phyloP scores from a whole-genome alignment of 2,888 invertebrate species.

The Lasioglossum oenotherae region DNA sequence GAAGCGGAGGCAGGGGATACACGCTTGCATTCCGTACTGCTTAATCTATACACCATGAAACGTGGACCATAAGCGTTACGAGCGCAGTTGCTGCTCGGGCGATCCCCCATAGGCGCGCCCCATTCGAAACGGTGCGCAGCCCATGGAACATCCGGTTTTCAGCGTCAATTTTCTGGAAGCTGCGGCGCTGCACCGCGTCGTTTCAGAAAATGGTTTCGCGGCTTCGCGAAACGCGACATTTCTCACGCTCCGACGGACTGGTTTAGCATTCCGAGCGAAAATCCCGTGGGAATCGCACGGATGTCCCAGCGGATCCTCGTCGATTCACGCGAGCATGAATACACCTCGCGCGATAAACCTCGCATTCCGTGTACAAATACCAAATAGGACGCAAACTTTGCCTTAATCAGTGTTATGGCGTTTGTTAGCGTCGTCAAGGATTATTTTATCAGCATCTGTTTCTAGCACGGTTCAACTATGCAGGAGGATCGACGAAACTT shows the following conservation, averaged over 20 bases:
- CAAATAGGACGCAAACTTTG: not conserved
- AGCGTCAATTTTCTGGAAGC: conserved; percentile 17
- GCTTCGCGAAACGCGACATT: conserved; percentile 3
- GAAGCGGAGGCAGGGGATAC: not conserved
- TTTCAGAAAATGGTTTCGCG: not conserved
- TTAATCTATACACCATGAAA: conserved; percentile 11
- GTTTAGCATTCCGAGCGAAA: conserved; percentile 7
- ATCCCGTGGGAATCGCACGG: not conserved
- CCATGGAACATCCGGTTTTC: not conserved
- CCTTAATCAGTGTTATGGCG: not conserved
- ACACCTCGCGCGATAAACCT: not conserved
- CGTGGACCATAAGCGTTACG: conserved; percentile 1
- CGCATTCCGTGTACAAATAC: not conserved
- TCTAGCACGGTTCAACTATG: not conserved
- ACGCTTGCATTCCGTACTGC: not conserved
- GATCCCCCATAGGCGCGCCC: not conserved
- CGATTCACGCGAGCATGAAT: conserved; percentile 21
- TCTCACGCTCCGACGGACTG: conserved; percentile 17
- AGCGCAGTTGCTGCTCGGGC: not conserved
- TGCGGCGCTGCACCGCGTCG: not conserved
- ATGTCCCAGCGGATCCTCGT: conserved; percentile 1
- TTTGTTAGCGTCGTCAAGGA: too few species aligned
- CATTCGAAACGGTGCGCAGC: not conserved
- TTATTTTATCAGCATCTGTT: not conserved
- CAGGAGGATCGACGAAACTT: too few species aligned